Conservation (phyloP, 2,113 vertebrate species). For the Thinocorus orbignyianus region DNA sequence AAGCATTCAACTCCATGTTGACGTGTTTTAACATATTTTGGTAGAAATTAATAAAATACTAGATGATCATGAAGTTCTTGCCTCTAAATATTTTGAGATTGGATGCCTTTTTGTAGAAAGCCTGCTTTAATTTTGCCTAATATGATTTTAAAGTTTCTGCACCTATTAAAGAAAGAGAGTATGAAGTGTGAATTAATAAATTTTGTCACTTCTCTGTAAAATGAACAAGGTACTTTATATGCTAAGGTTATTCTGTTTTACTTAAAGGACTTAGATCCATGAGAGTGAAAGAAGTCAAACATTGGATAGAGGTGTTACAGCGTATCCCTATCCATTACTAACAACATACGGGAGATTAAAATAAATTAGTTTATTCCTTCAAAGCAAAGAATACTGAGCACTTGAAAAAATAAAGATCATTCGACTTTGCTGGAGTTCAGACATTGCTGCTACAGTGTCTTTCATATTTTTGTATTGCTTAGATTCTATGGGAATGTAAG, state of each 20-base stretch:
- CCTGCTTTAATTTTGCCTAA: neutral
- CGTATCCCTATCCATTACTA: conserved; percentile 1
- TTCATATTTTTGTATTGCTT: neutral
- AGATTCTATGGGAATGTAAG: neutral
- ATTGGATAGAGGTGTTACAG: neutral
- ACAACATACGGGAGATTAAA: conserved; percentile 17
- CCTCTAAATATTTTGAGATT: neutral
- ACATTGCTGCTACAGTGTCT: neutral
- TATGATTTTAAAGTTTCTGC: neutral
- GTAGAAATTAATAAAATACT: neutral
- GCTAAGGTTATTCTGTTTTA: neutral
- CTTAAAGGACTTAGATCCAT: neutral
- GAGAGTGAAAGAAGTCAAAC: neutral
- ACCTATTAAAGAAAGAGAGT: neutral
- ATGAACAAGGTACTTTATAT: neutral
- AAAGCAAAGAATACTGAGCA: conserved; percentile 33
- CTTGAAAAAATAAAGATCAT: conserved; percentile 48
- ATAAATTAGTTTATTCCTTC: conserved; percentile 54
- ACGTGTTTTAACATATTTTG: neutral
- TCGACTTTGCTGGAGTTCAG: conserved; percentile 14
- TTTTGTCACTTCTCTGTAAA: neutral
- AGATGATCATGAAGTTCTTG: neutral
- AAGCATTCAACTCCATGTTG: neutral
- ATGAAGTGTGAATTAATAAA: neutral
- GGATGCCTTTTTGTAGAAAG: neutral